phyloP scores from a whole-genome alignment of 1,140 invertebrate genomes.

The Hylyphantes graminicola region DNA sequence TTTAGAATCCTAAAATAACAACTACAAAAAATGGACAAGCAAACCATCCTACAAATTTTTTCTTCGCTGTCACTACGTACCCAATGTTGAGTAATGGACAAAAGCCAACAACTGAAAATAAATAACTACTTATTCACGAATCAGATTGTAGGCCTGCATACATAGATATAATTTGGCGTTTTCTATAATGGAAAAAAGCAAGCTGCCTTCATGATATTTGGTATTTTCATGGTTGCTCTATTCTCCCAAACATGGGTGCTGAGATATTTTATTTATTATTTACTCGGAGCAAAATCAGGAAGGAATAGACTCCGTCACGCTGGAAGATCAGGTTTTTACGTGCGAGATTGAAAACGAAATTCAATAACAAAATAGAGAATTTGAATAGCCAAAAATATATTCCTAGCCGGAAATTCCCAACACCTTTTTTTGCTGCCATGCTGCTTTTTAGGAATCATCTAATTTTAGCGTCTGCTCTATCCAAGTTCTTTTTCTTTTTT shows the following conservation, averaged over 20 bases:
- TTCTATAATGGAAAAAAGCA: not conserved
- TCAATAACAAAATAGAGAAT: conserved; percentile 17
- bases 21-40: too few species aligned
- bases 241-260: not conserved
- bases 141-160: too few species aligned
- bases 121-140: too few species aligned
- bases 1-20: too few species aligned
- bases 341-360: conserved; percentile 30
- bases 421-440: not conserved
- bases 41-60: too few species aligned
- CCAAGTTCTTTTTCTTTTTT: not conserved
- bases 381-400: conserved; percentile 16
- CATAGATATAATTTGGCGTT: not conserved
- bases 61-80: too few species aligned
- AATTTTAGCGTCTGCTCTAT: not conserved
- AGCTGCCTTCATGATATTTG: too few species aligned
- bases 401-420: not conserved
- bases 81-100: too few species aligned
- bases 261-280: not conserved
- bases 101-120: too few species aligned
- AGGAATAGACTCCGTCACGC: conserved; percentile 8
- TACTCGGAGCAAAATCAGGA: not conserved
- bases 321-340: conserved; percentile 14
- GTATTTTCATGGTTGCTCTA: too few species aligned
- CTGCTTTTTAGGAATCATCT: not conserved